These are phyloP conservation scores for Sarcophaga rosellei DNA, from an alignment of 2,888 invertebrate species.

Conservation along the genomic window DNA sequence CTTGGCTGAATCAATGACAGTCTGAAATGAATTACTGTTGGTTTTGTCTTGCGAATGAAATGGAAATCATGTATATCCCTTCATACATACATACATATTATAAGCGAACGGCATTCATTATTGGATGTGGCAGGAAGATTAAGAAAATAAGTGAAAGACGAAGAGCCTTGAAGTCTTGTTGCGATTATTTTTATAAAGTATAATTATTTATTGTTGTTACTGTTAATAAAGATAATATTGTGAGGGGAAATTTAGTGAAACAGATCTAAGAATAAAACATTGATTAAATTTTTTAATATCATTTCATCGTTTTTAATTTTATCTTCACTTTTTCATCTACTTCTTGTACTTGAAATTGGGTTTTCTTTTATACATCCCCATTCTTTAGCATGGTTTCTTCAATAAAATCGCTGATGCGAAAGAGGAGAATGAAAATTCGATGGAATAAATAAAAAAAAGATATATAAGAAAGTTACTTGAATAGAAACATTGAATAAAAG, in stretches of 20 bases:
- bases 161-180: conserved; percentile 52
- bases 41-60: conserved; percentile 25
- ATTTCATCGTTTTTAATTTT: too few relatives aligned
- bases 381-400: neutral
- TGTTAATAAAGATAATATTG: neutral
- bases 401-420: conserved; percentile 25
- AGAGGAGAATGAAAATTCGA: conserved; percentile 19
- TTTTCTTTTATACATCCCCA: conserved; percentile 19
- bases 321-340: conserved; percentile 7
- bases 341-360: conserved; percentile 34
- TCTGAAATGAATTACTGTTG: neutral
- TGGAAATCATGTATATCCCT: conserved; percentile 43
- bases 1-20: neutral
- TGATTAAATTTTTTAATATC: conserved; percentile 57
- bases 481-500: conserved; percentile 14
- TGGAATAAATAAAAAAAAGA: conserved; percentile 23
- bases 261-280: conserved; percentile 50
- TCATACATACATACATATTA: conserved; percentile 3
- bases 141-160: conserved; percentile 13
- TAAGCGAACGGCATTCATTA: neutral
- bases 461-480: conserved; percentile 12
- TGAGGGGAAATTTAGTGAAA: conserved; percentile 22
- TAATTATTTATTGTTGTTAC: conserved; percentile 1
- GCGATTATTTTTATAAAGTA: conserved; percentile 32
- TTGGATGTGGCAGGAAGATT: neutral